phyloP scores from a whole-genome alignment of 1,140 invertebrate genomes.

The Cecropterus lyciades region DNA sequence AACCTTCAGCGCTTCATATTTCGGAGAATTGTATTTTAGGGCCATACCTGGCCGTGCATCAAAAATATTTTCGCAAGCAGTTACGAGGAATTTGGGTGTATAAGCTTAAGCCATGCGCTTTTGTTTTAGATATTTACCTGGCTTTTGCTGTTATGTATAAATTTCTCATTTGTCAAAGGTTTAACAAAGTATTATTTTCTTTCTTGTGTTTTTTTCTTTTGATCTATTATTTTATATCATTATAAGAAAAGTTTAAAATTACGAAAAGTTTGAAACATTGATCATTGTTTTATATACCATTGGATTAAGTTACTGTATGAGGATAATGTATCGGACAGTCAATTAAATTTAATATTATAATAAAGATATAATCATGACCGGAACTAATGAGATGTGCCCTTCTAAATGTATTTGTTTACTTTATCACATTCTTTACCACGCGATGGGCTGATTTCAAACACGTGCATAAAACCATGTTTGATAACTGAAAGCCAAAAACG shows the following conservation, averaged over 20 bases:
- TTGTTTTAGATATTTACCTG: not conserved
- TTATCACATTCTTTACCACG: conserved; percentile 3
- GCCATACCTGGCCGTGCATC: conserved; percentile 26
- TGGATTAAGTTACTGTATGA: no score
- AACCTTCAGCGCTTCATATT: conserved; percentile 25
- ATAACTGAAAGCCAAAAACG: not conserved
- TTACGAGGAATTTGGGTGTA: not conserved
- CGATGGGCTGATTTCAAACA: conserved; percentile 31
- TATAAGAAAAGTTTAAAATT: no score
- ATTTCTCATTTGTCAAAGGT: not conserved
- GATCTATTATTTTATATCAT: no score
- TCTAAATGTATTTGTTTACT: not conserved
- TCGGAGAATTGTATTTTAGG: conserved; percentile 23
- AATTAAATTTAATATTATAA: not conserved
- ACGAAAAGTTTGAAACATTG: no score
- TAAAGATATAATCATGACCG: not conserved
- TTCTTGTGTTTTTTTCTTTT: no score
- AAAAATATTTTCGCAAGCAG: conserved; percentile 10
- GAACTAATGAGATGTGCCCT: not conserved
- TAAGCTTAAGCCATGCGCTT: not conserved
- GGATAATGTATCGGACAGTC: no score
- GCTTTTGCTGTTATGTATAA: not conserved
- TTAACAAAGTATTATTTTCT: no score
- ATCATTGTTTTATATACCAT: no score
- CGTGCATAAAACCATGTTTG: conserved; percentile 68